Conservation (phyloP, 2,797 vertebrate species). For the Argya squamiceps region DNA sequence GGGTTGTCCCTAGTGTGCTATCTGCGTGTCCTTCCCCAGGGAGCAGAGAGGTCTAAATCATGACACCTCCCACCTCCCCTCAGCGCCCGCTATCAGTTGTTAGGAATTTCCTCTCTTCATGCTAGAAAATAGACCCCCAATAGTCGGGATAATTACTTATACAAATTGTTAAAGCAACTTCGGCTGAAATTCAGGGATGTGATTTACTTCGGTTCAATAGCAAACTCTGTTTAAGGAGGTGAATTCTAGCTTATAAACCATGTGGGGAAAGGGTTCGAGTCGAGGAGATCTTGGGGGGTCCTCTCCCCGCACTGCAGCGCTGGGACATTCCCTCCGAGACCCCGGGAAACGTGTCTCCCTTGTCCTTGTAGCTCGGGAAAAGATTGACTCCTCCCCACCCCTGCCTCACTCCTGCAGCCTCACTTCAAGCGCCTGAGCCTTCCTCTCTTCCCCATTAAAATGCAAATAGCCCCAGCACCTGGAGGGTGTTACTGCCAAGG, state of each 20-base stretch:
- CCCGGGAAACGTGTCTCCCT: neutral
- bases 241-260: neutral
- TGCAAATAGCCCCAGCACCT: neutral
- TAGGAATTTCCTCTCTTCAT: neutral
- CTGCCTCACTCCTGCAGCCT: rapidly evolving
- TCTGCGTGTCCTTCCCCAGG: neutral
- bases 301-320: rapidly evolving
- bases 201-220: neutral
- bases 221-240: neutral
- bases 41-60: neutral
- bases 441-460: neutral
- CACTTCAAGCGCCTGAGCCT: rapidly evolving
- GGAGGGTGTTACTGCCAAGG: neutral
- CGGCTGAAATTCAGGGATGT: neutral
- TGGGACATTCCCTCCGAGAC: neutral
- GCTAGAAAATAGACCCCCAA: neutral
- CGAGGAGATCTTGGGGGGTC: neutral
- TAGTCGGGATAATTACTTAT: neutral
- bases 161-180: neutral
- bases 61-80: neutral
- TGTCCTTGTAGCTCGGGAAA: neutral
- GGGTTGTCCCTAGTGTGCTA: neutral
- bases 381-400: rapidly evolving
- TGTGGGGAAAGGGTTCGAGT: rapidly evolving
- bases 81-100: neutral